Percentiles rank a stretch among this genome's conserved stretches.
phyloP scores from a whole-genome alignment of 2,113 vertebrate genomes.

The Crocuta crocuta region DNA sequence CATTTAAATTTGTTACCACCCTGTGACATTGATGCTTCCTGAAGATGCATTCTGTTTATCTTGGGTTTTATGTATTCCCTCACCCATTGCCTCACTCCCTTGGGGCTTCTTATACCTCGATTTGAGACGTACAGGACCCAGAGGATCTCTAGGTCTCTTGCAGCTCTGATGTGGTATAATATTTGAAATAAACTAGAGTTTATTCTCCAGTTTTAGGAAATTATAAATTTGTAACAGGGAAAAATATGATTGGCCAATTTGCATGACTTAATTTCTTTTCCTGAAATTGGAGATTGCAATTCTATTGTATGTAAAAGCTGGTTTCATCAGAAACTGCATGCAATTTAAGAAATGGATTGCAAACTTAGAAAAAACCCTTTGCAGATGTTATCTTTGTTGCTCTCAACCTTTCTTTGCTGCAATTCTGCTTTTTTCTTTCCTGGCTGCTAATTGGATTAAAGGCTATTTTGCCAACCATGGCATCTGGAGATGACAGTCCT shows the following conservation, averaged over 20 bases:
- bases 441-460: constrained; percentile 89
- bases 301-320: constrained; percentile 43
- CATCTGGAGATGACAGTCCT: constrained; percentile 87
- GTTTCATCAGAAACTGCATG: constrained; percentile 55
- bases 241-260: constrained; percentile 10
- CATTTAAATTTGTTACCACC: constrained; percentile 2
- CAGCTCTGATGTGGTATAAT: neutral
- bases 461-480: constrained; percentile 86
- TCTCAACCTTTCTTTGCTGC: constrained; percentile 76
- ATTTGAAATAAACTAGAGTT: constrained; percentile 21
- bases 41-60: neutral
- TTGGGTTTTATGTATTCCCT: neutral
- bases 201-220: constrained; percentile 21
- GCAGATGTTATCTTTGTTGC: constrained; percentile 58
- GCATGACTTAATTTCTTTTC: neutral
- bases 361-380: constrained; percentile 40
- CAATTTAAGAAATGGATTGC: constrained; percentile 47
- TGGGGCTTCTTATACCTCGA: neutral
- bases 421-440: constrained; percentile 85
- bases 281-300: constrained; percentile 36
- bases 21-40: neutral
- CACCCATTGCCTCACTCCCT: neutral
- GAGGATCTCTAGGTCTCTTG: neutral
- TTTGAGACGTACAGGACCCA: neutral
- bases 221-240: neutral